phyloP scores from a whole-genome alignment of 1,140 invertebrate species.

The Popillia japonica region DNA sequence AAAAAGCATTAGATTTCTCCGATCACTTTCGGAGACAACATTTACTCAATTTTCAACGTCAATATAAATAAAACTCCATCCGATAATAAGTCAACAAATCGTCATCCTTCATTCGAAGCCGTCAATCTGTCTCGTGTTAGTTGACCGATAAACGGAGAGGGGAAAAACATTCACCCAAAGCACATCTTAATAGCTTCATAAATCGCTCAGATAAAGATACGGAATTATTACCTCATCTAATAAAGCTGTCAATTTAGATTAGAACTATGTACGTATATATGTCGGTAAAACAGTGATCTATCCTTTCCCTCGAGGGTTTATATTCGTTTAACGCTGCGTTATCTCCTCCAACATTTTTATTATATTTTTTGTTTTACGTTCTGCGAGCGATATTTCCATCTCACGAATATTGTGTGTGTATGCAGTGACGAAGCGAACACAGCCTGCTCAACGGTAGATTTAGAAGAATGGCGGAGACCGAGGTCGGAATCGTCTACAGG shows the following conservation, averaged over 20 bases:
- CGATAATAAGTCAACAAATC: background rate
- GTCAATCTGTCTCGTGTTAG: conserved; percentile 12
- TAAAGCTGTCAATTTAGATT: too few relatives aligned
- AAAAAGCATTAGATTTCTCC: background rate
- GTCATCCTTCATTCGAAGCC: background rate
- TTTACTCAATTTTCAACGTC: background rate
- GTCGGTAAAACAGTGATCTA: too few relatives aligned
- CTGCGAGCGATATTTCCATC: background rate
- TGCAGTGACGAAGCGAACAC: conserved; percentile 67
- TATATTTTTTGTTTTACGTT: background rate
- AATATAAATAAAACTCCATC: background rate
- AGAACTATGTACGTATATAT: too few relatives aligned
- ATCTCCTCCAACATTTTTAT: too few relatives aligned
- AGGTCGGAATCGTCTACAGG: conserved; percentile 78
- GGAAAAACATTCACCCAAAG: too few relatives aligned
- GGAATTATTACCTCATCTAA: too few relatives aligned
- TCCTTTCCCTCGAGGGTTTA: too few relatives aligned
- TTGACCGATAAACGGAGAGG: background rate
- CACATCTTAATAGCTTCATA: too few relatives aligned
- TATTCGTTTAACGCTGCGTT: too few relatives aligned
- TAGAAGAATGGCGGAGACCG: conserved; percentile 76
- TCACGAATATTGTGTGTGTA: conserved; percentile 57
- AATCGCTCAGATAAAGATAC: too few relatives aligned
- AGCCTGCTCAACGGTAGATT: conserved; percentile 64
- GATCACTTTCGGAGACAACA: background rate